These are phyloP conservation scores for human DNA, from an alignment of 2,113 vertebrate genomes.

Conservation along the genomic window DNA sequence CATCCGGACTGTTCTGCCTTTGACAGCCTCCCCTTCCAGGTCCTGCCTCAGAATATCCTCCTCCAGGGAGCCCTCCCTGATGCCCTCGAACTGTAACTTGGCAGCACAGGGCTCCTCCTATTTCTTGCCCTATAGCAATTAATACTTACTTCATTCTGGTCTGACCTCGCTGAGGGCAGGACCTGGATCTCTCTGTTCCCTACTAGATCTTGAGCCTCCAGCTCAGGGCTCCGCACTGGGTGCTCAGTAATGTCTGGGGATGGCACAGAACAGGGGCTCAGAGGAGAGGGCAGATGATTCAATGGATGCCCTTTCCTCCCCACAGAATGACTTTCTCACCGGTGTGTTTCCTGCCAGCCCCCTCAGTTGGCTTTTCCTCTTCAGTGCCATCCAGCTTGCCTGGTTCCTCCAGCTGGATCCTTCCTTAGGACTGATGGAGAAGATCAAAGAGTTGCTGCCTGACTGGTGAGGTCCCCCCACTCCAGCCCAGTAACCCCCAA, in stretches of 20 bases:
- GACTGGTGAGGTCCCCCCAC: slow-evolving; percentile 84
- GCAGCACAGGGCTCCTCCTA: not conserved
- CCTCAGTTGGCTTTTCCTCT: slow-evolving; percentile 94
- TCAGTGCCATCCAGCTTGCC: slow-evolving; percentile 91
- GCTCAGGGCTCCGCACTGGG: not conserved
- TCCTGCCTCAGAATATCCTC: not conserved
- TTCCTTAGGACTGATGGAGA: slow-evolving; percentile 94
- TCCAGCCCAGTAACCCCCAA: not conserved
- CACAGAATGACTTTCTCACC: slow-evolving; percentile 90
- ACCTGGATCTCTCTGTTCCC: not conserved
- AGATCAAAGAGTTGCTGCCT: slow-evolving; percentile 93
- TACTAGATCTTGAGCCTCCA: not conserved
- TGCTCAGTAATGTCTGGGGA: not conserved
- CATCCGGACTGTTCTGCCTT: not conserved
- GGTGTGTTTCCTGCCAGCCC: slow-evolving; percentile 93
- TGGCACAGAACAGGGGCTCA: not conserved
- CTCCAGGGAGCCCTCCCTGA: not conserved
- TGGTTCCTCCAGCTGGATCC: slow-evolving; percentile 94
- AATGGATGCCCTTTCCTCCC: not conserved
- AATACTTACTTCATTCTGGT: not conserved
- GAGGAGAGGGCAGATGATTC: not conserved
- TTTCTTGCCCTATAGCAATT: not conserved
- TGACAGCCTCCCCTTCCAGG: not conserved
- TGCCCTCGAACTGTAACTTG: not conserved
- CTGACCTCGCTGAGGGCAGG: not conserved